Evolutionary conservation across 2,888 invertebrate genomes (phyloP).

Genomic region (Liopterus haemorrhoidalis): DNA sequence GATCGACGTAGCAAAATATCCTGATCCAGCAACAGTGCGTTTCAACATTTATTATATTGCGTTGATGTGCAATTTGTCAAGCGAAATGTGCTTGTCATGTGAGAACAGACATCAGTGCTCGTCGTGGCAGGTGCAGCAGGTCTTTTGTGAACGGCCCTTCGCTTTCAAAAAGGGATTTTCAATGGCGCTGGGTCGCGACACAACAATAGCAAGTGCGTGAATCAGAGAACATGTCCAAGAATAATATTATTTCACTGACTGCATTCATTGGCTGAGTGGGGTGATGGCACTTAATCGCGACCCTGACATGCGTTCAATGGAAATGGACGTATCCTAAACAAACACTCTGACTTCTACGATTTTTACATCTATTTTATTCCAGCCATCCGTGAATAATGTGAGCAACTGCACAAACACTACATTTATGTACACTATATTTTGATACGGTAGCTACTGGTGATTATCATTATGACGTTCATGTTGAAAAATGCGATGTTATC

Average conservation of each 20-base stretch:
- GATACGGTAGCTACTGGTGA: too few relatives aligned
- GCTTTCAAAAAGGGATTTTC: slow-evolving; percentile 10
- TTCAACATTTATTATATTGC: too few relatives aligned
- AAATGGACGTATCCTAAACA: slow-evolving; percentile 21
- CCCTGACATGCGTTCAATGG: slow-evolving; percentile 15
- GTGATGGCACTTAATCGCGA: slow-evolving; percentile 13
- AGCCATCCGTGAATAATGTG: too few relatives aligned
- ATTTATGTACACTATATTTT: too few relatives aligned
- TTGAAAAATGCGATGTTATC: too few relatives aligned
- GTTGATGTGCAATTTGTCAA: slow-evolving; percentile 22
- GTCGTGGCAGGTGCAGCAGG: slow-evolving; percentile 4
- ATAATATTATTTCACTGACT: slow-evolving; percentile 18
- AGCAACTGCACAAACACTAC: too few relatives aligned
- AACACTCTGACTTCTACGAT: slow-evolving; percentile 16
- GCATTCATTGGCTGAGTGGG: slow-evolving; percentile 7
- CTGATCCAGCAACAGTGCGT: too few relatives aligned
- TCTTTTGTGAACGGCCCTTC: slow-evolving; percentile 9
- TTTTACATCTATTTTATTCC: slow-evolving; percentile 19
- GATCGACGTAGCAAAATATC: too few relatives aligned
- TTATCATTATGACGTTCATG: too few relatives aligned
- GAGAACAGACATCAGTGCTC: slow-evolving; percentile 6
- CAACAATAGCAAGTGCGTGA: slow-evolving; percentile 17
- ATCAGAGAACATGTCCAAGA: slow-evolving; percentile 10
- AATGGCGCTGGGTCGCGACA: slow-evolving; percentile 8
- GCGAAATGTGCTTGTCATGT: too few relatives aligned